These are phyloP conservation scores for Molorchus minor DNA, from an alignment of 2,888 invertebrate species.

Conservation along the genomic window DNA sequence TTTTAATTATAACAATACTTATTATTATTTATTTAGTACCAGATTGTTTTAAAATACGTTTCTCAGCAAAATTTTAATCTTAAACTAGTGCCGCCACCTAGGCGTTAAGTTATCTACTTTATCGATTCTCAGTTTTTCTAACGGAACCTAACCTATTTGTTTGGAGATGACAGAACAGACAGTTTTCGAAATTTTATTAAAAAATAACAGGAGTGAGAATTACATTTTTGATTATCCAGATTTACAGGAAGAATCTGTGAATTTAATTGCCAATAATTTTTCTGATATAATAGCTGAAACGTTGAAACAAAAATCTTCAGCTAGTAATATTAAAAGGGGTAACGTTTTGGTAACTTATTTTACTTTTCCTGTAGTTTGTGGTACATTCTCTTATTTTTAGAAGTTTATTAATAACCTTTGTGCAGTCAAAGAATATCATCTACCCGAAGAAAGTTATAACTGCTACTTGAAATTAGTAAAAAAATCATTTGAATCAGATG, in stretches of 20 bases:
- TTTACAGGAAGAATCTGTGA: constrained; percentile 37
- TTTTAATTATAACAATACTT: too few relatives aligned
- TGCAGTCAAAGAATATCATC: constrained; percentile 28
- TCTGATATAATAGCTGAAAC: constrained; percentile 42
- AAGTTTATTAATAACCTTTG: constrained; percentile 38
- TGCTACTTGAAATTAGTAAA: constrained; percentile 26
- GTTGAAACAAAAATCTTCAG: constrained; percentile 40
- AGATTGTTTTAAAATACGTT: too few relatives aligned
- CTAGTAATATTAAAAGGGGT: constrained; percentile 36
- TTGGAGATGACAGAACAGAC: constrained; percentile 35
- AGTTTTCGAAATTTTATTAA: constrained; percentile 38
- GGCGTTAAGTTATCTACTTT: too few relatives aligned
- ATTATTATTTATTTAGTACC: too few relatives aligned
- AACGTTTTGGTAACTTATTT: constrained; percentile 40
- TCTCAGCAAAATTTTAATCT: too few relatives aligned
- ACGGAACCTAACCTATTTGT: too few relatives aligned
- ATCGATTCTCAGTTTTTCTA: too few relatives aligned
- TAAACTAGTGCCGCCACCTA: too few relatives aligned
- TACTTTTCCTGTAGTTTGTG: not conserved
- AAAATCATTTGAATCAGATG: constrained; percentile 2
- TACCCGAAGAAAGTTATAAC: constrained; percentile 28
- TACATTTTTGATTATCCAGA: constrained; percentile 37
- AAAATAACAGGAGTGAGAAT: constrained; percentile 20
- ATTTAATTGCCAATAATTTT: constrained; percentile 38
- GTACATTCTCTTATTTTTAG: constrained; percentile 30